Base-by-base conservation (phyloP, 2,797 vertebrate species). In the Acanthurus leucopareius region DNA sequence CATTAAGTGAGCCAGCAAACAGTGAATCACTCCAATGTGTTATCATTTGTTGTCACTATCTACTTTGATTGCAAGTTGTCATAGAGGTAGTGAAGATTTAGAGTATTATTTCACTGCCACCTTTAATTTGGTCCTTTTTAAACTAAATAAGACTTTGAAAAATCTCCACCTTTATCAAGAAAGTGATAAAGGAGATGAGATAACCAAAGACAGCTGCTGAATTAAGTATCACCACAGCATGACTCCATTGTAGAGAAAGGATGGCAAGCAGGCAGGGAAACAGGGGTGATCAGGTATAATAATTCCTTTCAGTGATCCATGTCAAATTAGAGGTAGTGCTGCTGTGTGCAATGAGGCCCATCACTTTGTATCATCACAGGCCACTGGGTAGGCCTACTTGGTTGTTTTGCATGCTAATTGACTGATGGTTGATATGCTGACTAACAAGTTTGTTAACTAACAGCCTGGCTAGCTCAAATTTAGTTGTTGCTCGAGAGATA, bases 281-380 rank as follows among this genome's bases (percentile, higher is more conserved):
- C 48, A 22, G 16, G 49, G 58, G 56, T 69, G 63, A 86, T 86
- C 79, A 77, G 62, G 57, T 74, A 56, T 81, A 81, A 87, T 87
- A 82, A 86, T 83, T 82, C 76, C 69, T 86, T 83, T 78, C 79
- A 79, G 71, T 86, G 77, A 88, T 86, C 88, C 81, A 62, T 71
- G 69, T 78, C 59, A 63, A 80, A 79, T 75, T 40, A 62, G 65
- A 82, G 60, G 42, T 79, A 70, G 49, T 74, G 59, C 40, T 45
- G 73, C 64, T 69, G 60, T 84, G 73, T 83, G 49, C 80, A 79
- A 28, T 25, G 71, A 79, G 48, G 67, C 75, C 49, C 45, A 65
- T 77, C 75, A 53, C 32, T 77, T 20, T 28, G 28, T 38, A 53
- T 78, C 11, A 75, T 77, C 71, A 67, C 72, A 71, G 57, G 63